These are phyloP conservation scores for Thalassarche chlororhynchos DNA, from an alignment of 2,113 vertebrate species.

Conservation along the genomic window DNA sequence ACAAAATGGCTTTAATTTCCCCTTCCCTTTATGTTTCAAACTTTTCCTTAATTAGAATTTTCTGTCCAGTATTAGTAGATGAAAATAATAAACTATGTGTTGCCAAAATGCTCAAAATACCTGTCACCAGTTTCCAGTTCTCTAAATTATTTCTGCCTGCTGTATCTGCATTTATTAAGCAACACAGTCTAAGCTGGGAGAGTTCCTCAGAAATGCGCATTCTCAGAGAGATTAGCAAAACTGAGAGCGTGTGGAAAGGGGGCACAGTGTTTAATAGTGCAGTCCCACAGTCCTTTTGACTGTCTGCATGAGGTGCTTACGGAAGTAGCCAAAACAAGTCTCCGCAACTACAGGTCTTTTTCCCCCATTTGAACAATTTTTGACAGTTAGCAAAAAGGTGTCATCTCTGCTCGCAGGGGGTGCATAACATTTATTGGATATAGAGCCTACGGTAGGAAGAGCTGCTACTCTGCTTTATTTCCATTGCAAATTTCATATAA, in stretches of 20 bases:
- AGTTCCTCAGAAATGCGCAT: not conserved
- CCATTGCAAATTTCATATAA: slow-evolving; percentile 6
- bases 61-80: not conserved
- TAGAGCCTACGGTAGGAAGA: not conserved
- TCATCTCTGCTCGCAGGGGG: not conserved
- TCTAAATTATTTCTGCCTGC: not conserved
- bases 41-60: not conserved
- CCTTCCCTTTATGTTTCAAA: not conserved
- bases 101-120: not conserved
- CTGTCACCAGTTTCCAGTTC: not conserved
- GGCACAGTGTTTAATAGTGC: not conserved
- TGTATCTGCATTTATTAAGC: not conserved
- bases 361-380: not conserved
- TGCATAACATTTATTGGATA: not conserved
- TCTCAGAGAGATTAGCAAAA: not conserved
- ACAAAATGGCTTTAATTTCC: not conserved
- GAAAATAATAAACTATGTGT: not conserved
- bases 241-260: not conserved
- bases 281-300: not conserved
- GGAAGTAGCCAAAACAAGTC: not conserved
- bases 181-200: not conserved
- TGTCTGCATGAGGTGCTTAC: not conserved
- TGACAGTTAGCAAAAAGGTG: not conserved
- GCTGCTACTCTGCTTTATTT: slow-evolving; percentile 3
- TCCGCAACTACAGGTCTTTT: not conserved